Conservation (phyloP, 1,140 invertebrate genomes). For the Vollenhovia emeryi region DNA sequence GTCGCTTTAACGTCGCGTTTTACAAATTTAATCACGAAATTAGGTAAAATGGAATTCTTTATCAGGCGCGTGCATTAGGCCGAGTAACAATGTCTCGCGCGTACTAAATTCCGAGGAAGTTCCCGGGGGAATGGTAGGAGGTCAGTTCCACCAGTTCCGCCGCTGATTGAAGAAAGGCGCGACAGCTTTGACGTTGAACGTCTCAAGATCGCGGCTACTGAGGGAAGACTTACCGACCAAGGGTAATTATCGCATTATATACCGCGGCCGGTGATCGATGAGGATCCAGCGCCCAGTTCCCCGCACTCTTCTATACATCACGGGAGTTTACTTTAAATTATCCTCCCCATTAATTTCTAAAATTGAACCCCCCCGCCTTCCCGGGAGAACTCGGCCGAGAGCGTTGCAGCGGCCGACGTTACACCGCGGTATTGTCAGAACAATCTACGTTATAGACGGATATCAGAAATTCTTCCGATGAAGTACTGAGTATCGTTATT, state of each 20-base stretch:
- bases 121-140: too few species aligned
- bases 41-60: background rate
- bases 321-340: slow-evolving; percentile 44
- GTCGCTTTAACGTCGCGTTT: background rate
- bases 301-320: background rate
- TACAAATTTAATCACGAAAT: background rate
- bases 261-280: slow-evolving; percentile 13
- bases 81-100: background rate
- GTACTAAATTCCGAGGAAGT: background rate
- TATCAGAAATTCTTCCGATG: slow-evolving; percentile 54
- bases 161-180: background rate
- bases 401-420: background rate
- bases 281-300: background rate
- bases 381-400: background rate
- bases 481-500: slow-evolving; percentile 53
- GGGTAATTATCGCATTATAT: background rate
- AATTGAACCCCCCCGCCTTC: background rate
- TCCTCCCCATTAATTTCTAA: slow-evolving; percentile 33
- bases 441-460: slow-evolving; percentile 28
- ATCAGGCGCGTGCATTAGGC: background rate
- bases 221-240: too few species aligned
- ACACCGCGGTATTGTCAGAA: slow-evolving; percentile 35
- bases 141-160: background rate
- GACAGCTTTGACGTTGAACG: background rate
- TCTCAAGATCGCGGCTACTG: background rate